phyloP scores from a whole-genome alignment of 2,888 invertebrate species.

The Carpatolechia fugitivella region DNA sequence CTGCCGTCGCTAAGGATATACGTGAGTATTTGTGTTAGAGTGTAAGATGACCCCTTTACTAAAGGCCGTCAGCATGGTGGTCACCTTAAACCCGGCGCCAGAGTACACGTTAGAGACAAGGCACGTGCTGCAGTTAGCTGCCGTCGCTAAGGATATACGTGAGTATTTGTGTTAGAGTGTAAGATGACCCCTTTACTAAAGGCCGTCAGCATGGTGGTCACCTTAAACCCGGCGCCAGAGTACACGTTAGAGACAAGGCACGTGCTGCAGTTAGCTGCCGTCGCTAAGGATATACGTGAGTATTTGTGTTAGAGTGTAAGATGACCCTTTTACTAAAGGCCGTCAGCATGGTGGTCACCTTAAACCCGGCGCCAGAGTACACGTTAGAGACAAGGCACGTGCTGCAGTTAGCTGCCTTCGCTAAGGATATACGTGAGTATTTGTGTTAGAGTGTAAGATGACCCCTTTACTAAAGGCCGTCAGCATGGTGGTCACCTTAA shows the following conservation, averaged over 20 bases:
- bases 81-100: conserved; percentile 89
- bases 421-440: conserved; percentile 74
- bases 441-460: conserved; percentile 86
- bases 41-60: conserved; percentile 93
- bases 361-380: conserved; percentile 86
- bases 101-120: conserved; percentile 89
- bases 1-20: conserved; percentile 85
- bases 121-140: conserved; percentile 89
- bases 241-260: conserved; percentile 90
- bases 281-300: conserved; percentile 80
- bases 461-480: conserved; percentile 82
- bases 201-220: conserved; percentile 89
- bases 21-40: conserved; percentile 83
- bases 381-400: conserved; percentile 91
- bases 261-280: conserved; percentile 89
- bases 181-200: conserved; percentile 92
- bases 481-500: conserved; percentile 92
- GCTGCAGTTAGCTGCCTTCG: conserved; percentile 89
- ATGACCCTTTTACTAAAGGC: conserved; percentile 89
- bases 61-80: conserved; percentile 88
- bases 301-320: conserved; percentile 91
- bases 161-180: conserved; percentile 87
- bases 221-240: conserved; percentile 86
- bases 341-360: conserved; percentile 90
- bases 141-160: conserved; percentile 83